Conservation (phyloP, 2,797 vertebrate genomes). For the Anas acuta region DNA sequence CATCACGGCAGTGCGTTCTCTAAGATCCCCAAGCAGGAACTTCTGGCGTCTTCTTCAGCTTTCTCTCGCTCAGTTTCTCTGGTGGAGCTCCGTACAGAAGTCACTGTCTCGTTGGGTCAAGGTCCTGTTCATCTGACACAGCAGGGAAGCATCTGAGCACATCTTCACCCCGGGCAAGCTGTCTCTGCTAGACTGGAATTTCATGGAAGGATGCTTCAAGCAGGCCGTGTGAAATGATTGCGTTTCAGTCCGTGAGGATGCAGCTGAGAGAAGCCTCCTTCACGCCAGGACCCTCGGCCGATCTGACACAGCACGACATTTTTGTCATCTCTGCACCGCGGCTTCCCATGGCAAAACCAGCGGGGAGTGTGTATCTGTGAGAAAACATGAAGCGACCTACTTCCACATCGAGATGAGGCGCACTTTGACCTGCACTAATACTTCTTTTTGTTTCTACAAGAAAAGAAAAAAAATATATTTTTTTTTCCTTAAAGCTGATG, state of each 20-base stretch:
- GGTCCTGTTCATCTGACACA: constrained; percentile 21
- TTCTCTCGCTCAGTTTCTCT: not conserved
- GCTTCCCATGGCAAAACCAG: constrained; percentile 44
- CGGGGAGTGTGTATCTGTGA: constrained; percentile 8
- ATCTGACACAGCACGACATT: constrained; percentile 22
- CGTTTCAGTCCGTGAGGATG: not conserved
- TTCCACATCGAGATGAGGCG: constrained; percentile 4
- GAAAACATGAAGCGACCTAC: not conserved
- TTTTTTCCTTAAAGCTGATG: not conserved
- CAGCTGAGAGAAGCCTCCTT: constrained; percentile 1
- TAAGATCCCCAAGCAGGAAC: not conserved
- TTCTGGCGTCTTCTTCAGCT: not conserved
- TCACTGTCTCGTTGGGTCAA: not conserved
- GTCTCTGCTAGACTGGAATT: constrained; percentile 40
- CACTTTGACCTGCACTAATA: not conserved
- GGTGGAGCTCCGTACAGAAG: not conserved
- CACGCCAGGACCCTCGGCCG: constrained; percentile 16
- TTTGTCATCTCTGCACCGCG: not conserved
- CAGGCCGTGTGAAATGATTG: constrained; percentile 26
- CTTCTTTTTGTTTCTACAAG: not conserved
- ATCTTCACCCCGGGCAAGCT: constrained; percentile 30
- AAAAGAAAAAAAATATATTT: not conserved
- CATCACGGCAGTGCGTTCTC: not conserved
- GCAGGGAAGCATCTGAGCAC: not conserved
- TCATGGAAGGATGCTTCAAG: constrained; percentile 15